Evolutionary conservation across 2,113 vertebrate species (phyloP), one percentile per base, ranked within the genome.

Genomic region (Pteropus alecto): DNA sequence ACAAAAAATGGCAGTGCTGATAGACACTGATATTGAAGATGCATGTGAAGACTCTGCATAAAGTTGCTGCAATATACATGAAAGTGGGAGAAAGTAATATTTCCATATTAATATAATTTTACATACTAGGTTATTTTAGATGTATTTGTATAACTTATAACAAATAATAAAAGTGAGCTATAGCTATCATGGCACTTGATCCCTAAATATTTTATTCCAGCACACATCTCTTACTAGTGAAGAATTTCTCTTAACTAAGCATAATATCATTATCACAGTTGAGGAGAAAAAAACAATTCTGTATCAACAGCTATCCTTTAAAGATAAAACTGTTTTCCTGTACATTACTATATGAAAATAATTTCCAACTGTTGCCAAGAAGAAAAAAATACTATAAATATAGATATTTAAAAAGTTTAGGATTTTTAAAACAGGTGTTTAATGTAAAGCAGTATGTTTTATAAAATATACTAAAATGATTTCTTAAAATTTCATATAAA

Each of bases 391-490:
- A 63, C 16, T 70, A 33, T 78, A 61, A 93, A 28, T 51, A 60
- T 3, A 88, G 16, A 90, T 51, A 61, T 9, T 46, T n/a, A 48
- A 51, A 60, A 94, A 35, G 30, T 68, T 93, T 74, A 61, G 5
- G 43, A 84, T 56, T 71, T 78, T 93, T 73, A 60, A 48, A 78
- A 81, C 92, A 13, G 10, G 4, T 76, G 38, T 61, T 28, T 71
- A 71, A 67, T 51, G 76, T 58, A 77, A 94, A 83, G 21, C 21
- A 61, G 8, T 30, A n/a, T 68, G 22, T 74, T 93, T 93, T 88
- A 79, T 51, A 92, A 95, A 94, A 91, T 81, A 90, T n/a, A 77
- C 12, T 77, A 94, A 87, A 95, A 76, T 70, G 22, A 76, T 68
- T 84, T 94, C 79, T 73, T 83, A 91, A 81, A 60, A 70, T 85